Evolutionary conservation across 2,797 vertebrate species (phyloP).

Genomic region (Epinephelus awoara): DNA sequence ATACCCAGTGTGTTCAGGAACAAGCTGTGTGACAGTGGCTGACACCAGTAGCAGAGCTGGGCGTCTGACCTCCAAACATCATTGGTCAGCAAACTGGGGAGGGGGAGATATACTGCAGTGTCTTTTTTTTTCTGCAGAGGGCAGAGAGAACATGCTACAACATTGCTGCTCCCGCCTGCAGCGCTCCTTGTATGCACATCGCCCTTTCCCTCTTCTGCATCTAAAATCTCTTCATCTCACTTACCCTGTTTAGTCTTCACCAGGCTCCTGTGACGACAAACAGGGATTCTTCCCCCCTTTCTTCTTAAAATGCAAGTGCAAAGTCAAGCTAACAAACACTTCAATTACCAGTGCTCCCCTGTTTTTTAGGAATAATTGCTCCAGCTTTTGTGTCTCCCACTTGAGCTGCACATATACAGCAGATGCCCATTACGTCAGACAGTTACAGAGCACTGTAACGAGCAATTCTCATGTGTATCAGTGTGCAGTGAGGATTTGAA

Average conservation of each 20-base stretch:
- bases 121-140: conserved; percentile 64
- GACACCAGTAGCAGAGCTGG: conserved; percentile 52
- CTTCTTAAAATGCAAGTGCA: conserved; percentile 11
- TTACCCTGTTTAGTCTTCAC: neutral
- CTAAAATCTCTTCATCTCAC: conserved; percentile 28
- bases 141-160: conserved; percentile 65
- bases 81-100: conserved; percentile 78
- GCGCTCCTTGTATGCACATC: conserved; percentile 26
- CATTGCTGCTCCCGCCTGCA: conserved; percentile 26
- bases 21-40: conserved; percentile 41
- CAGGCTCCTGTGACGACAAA: conserved; percentile 5
- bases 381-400: conserved; percentile 3
- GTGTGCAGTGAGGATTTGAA: conserved; percentile 15
- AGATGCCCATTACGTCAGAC: neutral
- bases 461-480: neutral
- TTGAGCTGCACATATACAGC: neutral
- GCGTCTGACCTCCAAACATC: conserved; percentile 81
- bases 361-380: conserved; percentile 15
- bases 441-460: conserved; percentile 6
- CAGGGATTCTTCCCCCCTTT: neutral
- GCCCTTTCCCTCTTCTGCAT: neutral
- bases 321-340: conserved; percentile 18
- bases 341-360: conserved; percentile 13
- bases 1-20: conserved; percentile 33
- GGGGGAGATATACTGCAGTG: conserved; percentile 74